Conservation (phyloP, 2,797 vertebrate species). For the Syndactyla subalaris region DNA sequence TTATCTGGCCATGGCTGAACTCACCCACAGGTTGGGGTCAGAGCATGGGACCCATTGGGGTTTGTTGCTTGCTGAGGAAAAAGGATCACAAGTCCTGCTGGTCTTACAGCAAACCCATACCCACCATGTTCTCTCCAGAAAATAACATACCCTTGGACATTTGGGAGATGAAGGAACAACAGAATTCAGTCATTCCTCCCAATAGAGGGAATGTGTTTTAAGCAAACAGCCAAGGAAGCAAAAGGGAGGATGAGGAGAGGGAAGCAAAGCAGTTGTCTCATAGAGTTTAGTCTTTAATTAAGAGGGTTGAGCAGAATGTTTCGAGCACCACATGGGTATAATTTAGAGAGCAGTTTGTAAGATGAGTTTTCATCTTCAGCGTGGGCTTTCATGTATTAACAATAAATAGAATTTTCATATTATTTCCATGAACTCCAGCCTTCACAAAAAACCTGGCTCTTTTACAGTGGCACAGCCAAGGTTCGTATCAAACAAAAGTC, state of each 20-base stretch:
- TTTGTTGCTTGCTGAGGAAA: neutral
- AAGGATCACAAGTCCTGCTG: neutral
- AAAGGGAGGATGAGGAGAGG: neutral
- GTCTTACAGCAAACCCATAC: neutral
- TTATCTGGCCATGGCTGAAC: neutral
- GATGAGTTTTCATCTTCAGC: constrained; percentile 1
- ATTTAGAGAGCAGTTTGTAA: constrained; percentile 25
- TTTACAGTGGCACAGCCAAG: neutral
- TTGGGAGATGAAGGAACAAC: neutral
- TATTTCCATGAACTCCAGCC: neutral
- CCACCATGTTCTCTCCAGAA: neutral
- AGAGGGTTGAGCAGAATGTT: constrained; percentile 13
- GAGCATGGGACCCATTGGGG: accelerated
- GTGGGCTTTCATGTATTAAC: neutral
- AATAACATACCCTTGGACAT: neutral
- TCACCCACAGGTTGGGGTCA: neutral
- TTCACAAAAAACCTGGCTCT: neutral
- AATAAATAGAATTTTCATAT: neutral
- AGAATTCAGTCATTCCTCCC: neutral
- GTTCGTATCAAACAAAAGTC: neutral
- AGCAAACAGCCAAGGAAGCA: neutral
- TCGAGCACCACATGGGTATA: neutral
- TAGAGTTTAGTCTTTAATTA: constrained; percentile 11
- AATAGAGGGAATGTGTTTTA: neutral
- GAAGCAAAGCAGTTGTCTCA: neutral